A percentile compares a stretch with the other conserved stretches of the same genome.
Evolutionary conservation across 2,113 vertebrate species (phyloP).

Genomic region (Chitala chitala): DNA sequence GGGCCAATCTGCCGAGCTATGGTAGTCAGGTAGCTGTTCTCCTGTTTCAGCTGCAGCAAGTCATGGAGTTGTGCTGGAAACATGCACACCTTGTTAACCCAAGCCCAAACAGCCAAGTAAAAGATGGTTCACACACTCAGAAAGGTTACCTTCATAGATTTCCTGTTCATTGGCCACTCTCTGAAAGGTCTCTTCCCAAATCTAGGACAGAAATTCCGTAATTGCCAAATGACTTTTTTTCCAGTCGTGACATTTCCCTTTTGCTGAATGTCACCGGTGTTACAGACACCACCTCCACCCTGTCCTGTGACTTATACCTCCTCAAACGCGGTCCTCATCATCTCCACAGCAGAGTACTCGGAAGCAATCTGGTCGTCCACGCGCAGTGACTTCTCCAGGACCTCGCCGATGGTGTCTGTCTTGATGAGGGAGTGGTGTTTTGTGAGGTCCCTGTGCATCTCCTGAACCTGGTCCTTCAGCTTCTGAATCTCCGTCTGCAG

Average conservation of each 20-base stretch:
- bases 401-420: constrained; percentile 75
- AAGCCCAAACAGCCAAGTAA: not conserved
- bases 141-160: constrained; percentile 85
- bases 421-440: constrained; percentile 89
- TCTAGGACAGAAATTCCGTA: constrained; percentile 40
- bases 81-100: not conserved
- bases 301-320: constrained; percentile 61
- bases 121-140: not conserved
- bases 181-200: constrained; percentile 88
- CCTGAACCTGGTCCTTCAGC: constrained; percentile 90
- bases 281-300: not conserved
- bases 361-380: constrained; percentile 75
- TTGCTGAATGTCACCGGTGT: not conserved
- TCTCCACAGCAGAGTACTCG: constrained; percentile 71
- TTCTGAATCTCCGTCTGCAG: constrained; percentile 79
- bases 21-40: constrained; percentile 80
- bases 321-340: constrained; percentile 74
- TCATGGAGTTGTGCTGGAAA: constrained; percentile 83
- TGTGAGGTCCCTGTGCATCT: constrained; percentile 86
- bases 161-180: constrained; percentile 82
- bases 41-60: constrained; percentile 83
- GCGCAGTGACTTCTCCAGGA: constrained; percentile 76
- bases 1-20: constrained; percentile 85
- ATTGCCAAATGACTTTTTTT: not conserved
- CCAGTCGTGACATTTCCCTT: not conserved